Conservation (phyloP, 2,113 vertebrate species). For the Dipodomys merriami region DNA sequence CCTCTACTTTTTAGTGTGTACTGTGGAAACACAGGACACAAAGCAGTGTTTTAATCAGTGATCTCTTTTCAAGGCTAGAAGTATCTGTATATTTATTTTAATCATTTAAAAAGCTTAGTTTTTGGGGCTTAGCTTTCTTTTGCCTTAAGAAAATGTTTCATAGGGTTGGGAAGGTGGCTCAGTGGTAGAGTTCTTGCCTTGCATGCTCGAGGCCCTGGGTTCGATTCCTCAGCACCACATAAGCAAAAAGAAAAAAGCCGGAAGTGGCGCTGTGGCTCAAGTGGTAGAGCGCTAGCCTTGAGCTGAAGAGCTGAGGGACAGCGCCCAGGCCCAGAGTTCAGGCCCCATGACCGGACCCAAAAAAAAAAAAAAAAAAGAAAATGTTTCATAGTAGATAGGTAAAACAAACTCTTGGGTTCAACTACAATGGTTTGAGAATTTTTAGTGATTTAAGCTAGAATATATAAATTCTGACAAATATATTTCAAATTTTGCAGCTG, state of each 20-base stretch:
- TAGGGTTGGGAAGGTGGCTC: too few species aligned
- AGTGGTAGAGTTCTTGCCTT: too few species aligned
- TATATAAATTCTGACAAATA: conserved; percentile 6
- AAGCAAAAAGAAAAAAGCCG: too few species aligned
- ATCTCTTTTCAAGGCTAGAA: background rate
- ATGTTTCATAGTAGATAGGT: background rate
- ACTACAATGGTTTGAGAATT: background rate
- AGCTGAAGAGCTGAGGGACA: too few species aligned
- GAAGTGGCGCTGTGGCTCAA: too few species aligned
- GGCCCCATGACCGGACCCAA: too few species aligned
- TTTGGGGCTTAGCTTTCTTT: background rate
- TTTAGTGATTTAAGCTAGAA: background rate
- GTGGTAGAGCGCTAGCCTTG: too few species aligned
- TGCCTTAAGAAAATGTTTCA: background rate
- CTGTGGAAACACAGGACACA: background rate
- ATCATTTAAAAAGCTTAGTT: conserved; percentile 35
- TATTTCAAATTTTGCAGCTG: background rate
- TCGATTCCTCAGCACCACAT: too few species aligned
- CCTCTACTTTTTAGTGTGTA: background rate
- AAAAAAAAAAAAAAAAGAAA: background rate
- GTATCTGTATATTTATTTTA: background rate
- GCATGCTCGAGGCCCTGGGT: too few species aligned
- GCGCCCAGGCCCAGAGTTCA: too few species aligned
- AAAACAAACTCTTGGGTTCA: conserved; percentile 14
- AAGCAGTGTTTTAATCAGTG: background rate